Evolutionary conservation across 1,140 invertebrate species (phyloP).

Genomic region (Caenorhabditis remanei): DNA sequence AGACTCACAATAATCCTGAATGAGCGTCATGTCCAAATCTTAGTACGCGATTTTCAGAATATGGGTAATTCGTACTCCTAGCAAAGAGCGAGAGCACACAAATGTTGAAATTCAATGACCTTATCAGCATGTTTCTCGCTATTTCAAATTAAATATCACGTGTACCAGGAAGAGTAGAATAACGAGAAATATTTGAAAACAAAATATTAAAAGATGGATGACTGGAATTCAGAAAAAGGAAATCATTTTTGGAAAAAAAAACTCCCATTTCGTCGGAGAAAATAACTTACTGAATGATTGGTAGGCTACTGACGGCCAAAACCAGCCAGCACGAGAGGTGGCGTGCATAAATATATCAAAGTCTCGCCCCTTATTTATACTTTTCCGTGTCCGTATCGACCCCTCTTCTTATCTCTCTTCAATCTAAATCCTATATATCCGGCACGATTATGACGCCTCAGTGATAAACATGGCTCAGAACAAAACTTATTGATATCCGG

Average conservation of each 20-base stretch:
- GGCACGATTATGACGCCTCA: conserved; percentile 9
- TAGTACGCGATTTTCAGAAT: not conserved
- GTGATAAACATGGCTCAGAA: conserved; percentile 3
- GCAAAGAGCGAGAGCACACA: not conserved
- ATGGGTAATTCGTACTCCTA: not conserved
- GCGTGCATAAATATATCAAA: conserved; percentile 43
- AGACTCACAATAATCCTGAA: conserved; percentile 50
- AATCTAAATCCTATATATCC: conserved; percentile 33
- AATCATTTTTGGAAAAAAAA: not conserved
- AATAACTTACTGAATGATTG: not conserved
- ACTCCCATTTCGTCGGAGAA: not conserved
- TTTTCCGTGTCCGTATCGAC: not conserved
- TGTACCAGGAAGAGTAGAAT: not conserved
- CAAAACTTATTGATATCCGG: not conserved
- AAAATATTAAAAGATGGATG: not conserved
- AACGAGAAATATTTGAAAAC: not conserved
- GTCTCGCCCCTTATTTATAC: conserved; percentile 4
- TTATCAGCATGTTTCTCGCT: conserved; percentile 2
- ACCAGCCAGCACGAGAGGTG: conserved; percentile 29
- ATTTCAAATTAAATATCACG: not conserved
- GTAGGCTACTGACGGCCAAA: not conserved
- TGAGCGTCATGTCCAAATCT: not conserved
- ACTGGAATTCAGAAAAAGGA: too few relatives aligned
- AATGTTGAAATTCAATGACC: conserved; percentile 20
- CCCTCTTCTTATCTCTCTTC: too few relatives aligned